Base-by-base conservation (phyloP, 2,797 vertebrate genomes). In the Mico argentatus region DNA sequence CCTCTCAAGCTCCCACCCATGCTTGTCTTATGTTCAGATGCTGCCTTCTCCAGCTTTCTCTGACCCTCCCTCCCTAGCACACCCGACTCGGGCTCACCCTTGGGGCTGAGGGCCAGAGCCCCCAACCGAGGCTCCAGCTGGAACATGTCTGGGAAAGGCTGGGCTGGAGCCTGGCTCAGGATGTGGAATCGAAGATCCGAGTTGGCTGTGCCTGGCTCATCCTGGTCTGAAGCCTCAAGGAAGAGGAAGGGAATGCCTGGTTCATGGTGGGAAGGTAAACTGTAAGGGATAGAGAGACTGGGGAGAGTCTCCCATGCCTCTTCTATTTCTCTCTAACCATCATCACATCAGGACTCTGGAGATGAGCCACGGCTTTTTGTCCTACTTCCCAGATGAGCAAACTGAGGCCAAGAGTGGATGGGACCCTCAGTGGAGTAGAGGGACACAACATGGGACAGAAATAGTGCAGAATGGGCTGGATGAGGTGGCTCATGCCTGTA, bases 231-330 rank as follows among this genome's bases (percentile, higher is more conserved):
- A 8, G 99, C 99, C 76, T 98, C 98, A 88, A 99, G 98, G 97
- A 99, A 99, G 98, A 99, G 98, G 97, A 99, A 99, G 10, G 99
- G 98, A 80, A 99, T 98, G n/a, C 98, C 99, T 99, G 95, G 46
- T 30, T 30, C 57, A 39, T 36, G 19, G 1, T 13, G 64, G 41
- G 13, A 91, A 24, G 83, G 55, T 64, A 30, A 52, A 83, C 26
- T 46, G 3, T 95, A 48, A 97, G 82, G 39, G 19, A 5, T 4
- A 8, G 22, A 17, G 26, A 13, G 24, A 7, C 5, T 22, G 4
- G n/a, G 48, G 57, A 61, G 70, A 90, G 44, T 41, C 67, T 94
- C 52, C 52, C 39, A 1, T 1, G 4, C 44, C 85, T 91, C 8
- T 73, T 57, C 19, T 64, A 0, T 61, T 39, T 67, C 91, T 85